These are phyloP conservation scores for Drosophila aff. DNA, from an alignment of 1,140 invertebrate genomes.

Conservation along the genomic window DNA sequence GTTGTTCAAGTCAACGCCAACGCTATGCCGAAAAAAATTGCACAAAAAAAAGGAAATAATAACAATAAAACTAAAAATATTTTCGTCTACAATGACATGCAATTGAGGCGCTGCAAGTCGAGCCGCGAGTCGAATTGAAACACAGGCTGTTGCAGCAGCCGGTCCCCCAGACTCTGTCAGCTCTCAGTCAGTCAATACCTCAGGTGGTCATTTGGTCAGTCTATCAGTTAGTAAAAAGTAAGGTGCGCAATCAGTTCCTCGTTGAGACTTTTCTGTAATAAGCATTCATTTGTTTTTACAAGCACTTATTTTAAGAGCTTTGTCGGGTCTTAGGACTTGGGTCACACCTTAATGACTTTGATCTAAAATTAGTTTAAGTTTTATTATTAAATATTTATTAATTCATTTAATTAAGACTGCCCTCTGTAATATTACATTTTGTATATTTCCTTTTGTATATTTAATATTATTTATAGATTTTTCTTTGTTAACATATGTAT, in stretches of 20 bases:
- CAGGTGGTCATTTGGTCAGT: constrained; percentile 19
- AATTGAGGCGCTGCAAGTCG: constrained; percentile 68
- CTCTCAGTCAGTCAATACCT: constrained; percentile 27
- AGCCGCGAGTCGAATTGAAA: constrained; percentile 52
- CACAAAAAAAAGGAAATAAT: constrained; percentile 44
- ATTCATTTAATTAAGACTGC: background rate
- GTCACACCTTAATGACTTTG: constrained; percentile 7
- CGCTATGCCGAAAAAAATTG: constrained; percentile 60
- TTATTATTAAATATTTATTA: no score
- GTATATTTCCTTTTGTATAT: background rate
- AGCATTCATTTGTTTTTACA: constrained; percentile 6
- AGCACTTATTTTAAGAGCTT: background rate
- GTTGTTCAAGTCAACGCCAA: constrained; percentile 60
- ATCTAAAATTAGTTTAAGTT: background rate
- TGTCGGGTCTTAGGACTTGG: background rate
- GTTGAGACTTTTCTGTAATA: constrained; percentile 30
- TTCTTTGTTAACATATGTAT: background rate
- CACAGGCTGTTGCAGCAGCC: constrained; percentile 39
- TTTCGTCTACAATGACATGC: constrained; percentile 80
- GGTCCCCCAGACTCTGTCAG: background rate
- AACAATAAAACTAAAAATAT: constrained; percentile 57
- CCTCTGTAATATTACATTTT: background rate
- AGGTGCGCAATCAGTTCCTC: constrained; percentile 32
- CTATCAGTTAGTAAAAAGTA: background rate
- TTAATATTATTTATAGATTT: no score